Percentiles rank a stretch among this genome's conserved stretches.
Conservation (phyloP, 1,140 invertebrate species). For the Calephelis virginiensis region DNA sequence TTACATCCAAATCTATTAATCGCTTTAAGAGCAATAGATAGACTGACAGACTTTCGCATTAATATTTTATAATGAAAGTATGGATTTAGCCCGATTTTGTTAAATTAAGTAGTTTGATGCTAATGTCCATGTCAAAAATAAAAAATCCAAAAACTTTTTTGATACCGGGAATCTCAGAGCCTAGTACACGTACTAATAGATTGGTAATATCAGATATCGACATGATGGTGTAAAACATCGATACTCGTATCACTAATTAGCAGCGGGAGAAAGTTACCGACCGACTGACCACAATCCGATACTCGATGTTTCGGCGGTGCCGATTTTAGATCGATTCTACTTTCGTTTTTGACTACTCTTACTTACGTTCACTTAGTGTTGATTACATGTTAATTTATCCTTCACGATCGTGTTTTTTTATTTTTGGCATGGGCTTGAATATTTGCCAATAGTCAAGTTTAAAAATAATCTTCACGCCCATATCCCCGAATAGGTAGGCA, state of each 20-base stretch:
- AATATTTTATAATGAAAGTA: too few relatives aligned
- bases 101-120: too few relatives aligned
- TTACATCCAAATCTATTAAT: too few relatives aligned
- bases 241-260: slow-evolving; percentile 66
- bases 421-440: too few relatives aligned
- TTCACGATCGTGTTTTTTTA: neutral
- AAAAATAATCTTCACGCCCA: too few relatives aligned
- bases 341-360: slow-evolving; percentile 76
- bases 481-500: too few relatives aligned
- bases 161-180: neutral
- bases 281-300: slow-evolving; percentile 68
- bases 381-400: slow-evolving; percentile 29
- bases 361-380: slow-evolving; percentile 44
- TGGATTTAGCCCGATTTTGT: too few relatives aligned
- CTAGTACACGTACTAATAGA: slow-evolving; percentile 9
- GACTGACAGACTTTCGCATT: too few relatives aligned
- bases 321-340: slow-evolving; percentile 73
- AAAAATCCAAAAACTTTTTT: neutral
- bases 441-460: too few relatives aligned
- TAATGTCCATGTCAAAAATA: too few relatives aligned
- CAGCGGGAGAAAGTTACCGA: slow-evolving; percentile 64
- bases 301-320: slow-evolving; percentile 58
- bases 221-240: slow-evolving; percentile 47
- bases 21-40: too few relatives aligned
- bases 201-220: slow-evolving; percentile 40